Conservation (phyloP, 1,140 invertebrate genomes). For the Rhyzopertha dominica region DNA sequence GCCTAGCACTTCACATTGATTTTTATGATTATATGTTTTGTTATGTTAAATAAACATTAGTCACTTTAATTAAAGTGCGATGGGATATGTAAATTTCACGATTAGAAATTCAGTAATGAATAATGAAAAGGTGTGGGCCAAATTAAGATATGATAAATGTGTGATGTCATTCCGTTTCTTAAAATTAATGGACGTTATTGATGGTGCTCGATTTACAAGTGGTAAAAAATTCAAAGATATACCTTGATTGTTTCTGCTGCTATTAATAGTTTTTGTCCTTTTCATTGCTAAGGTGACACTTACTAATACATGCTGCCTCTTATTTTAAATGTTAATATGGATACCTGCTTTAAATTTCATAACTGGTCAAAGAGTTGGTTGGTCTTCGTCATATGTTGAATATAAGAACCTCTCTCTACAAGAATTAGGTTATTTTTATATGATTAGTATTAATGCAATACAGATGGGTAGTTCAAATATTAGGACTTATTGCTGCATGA, state of each 20-base stretch:
- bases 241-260: conserved; percentile 8
- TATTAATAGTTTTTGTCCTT: conserved; percentile 7
- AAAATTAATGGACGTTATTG: conserved; percentile 20
- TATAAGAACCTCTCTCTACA: conserved; percentile 5
- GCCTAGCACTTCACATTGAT: conserved; percentile 30
- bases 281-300: background rate
- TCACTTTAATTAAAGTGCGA: conserved; percentile 37
- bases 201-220: conserved; percentile 18
- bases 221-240: conserved; percentile 8
- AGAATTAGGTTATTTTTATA: no score
- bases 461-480: no score
- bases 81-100: conserved; percentile 33
- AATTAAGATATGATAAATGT: conserved; percentile 32
- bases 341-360: background rate
- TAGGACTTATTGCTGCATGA: no score
- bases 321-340: background rate
- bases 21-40: conserved; percentile 38
- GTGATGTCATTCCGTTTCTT: conserved; percentile 17
- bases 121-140: conserved; percentile 23
- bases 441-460: no score
- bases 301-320: background rate
- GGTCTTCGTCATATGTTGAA: conserved; percentile 10
- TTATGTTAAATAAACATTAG: conserved; percentile 41
- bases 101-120: conserved; percentile 31
- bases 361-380: background rate